Conservation (phyloP, 2,797 vertebrate genomes). For the Mareca penelope region DNA sequence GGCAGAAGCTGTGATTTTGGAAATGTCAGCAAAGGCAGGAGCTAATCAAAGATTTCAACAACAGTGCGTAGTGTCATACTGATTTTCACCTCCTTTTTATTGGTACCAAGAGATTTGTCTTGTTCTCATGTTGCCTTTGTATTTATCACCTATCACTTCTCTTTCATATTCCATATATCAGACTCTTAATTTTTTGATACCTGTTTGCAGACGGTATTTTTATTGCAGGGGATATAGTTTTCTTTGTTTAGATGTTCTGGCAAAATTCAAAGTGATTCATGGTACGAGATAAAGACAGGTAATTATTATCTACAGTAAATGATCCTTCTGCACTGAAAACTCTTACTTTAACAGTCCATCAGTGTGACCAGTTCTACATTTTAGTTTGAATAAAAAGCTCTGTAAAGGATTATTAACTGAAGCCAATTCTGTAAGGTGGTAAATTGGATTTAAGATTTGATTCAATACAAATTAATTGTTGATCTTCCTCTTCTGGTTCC, state of each 20-base stretch:
- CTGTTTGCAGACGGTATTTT: background rate
- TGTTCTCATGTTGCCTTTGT: background rate
- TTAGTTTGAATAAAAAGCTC: background rate
- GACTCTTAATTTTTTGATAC: background rate
- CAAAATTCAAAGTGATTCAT: background rate
- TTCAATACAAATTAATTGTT: background rate
- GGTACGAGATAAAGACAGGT: background rate
- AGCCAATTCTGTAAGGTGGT: background rate
- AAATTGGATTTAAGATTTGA: background rate
- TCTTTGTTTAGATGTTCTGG: background rate
- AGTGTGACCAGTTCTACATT: background rate
- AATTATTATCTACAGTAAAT: background rate
- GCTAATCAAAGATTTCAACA: background rate
- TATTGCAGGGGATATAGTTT: background rate
- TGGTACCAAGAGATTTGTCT: background rate
- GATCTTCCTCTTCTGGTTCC: background rate
- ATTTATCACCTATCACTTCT: background rate
- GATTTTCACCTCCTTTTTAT: background rate
- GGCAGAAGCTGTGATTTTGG: background rate
- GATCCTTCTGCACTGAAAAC: background rate
- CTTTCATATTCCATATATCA: background rate
- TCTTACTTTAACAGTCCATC: background rate
- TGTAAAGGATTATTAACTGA: background rate
- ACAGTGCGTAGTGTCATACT: background rate
- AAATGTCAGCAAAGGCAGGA: background rate